A percentile compares a stretch with the other conserved stretches of the same genome.
These are phyloP conservation scores for Psettodes erumei DNA, from an alignment of 2,113 vertebrate species.

Conservation along the genomic window DNA sequence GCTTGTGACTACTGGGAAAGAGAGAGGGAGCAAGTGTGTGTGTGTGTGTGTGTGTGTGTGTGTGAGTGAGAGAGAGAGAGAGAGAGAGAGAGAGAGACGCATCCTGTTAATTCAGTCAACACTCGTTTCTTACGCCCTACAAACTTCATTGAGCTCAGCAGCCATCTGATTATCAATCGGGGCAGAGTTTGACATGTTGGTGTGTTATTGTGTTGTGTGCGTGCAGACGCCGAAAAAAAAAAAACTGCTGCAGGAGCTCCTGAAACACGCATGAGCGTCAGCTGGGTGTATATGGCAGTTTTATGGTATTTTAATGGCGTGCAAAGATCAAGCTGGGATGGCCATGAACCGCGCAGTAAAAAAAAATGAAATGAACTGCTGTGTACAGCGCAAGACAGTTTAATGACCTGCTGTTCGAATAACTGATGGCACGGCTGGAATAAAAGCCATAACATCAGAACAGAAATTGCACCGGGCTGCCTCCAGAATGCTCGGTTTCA, in stretches of 20 bases:
- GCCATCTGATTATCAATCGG: slow-evolving; percentile 41
- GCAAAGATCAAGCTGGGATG: slow-evolving; percentile 26
- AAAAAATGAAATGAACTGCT: neutral
- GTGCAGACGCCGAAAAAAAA: neutral
- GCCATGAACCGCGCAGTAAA: slow-evolving; percentile 15
- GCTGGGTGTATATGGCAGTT: slow-evolving; percentile 38
- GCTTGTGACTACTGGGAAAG: too few relatives aligned
- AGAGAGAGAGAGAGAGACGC: neutral
- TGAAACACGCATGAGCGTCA: slow-evolving; percentile 42
- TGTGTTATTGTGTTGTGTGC: slow-evolving; percentile 19
- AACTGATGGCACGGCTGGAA: neutral
- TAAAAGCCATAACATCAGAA: neutral
- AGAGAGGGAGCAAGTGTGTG: neutral
- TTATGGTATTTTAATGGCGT: slow-evolving; percentile 33
- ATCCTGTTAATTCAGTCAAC: slow-evolving; percentile 32
- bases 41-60: slow-evolving; percentile 5
- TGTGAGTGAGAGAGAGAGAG: neutral
- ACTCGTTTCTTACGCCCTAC: slow-evolving; percentile 53
- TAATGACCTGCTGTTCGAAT: neutral
- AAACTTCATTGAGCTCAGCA: slow-evolving; percentile 60
- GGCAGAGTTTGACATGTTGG: slow-evolving; percentile 54
- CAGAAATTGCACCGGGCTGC: neutral
- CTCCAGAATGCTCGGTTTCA: slow-evolving; percentile 3
- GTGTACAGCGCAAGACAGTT: slow-evolving; percentile 1
- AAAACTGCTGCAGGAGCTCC: slow-evolving; percentile 26